These are phyloP conservation scores for Apomyelois bistriatella DNA, from an alignment of 2,888 invertebrate genomes.

Conservation along the genomic window DNA sequence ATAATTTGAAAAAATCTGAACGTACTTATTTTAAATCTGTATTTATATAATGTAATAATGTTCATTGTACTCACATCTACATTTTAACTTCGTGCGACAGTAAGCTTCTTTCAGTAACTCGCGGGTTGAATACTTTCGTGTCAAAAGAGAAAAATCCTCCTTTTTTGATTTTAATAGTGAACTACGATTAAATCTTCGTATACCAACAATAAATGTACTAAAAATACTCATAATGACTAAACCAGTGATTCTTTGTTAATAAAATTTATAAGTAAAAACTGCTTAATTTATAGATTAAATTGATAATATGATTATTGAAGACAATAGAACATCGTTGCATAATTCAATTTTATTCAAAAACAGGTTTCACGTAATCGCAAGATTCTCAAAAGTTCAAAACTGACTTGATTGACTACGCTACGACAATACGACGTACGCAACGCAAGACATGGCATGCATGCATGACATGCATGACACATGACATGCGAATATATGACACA, in stretches of 20 bases:
- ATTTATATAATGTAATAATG: too few relatives aligned
- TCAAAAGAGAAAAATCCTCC: conserved; percentile 22
- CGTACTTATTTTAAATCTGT: too few relatives aligned
- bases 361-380: conserved; percentile 2
- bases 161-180: conserved; percentile 36
- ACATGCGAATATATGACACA: too few relatives aligned
- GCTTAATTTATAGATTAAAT: too few relatives aligned
- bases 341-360: conserved; percentile 21
- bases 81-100: conserved; percentile 83
- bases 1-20: too few relatives aligned
- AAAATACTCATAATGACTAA: conserved; percentile 34
- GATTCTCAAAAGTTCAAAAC: not conserved
- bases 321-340: conserved; percentile 35
- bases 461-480: too few relatives aligned
- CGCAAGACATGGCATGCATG: too few relatives aligned
- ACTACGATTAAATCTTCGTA: conserved; percentile 42
- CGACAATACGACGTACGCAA: too few relatives aligned
- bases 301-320: conserved; percentile 9
- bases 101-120: conserved; percentile 81
- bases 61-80: conserved; percentile 82
- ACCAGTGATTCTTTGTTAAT: too few relatives aligned
- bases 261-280: too few relatives aligned
- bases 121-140: conserved; percentile 54
- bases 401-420: not conserved
- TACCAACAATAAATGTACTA: conserved; percentile 34